Percentiles rank a stretch among this genome's conserved stretches.
These are phyloP conservation scores for Merluccius polli DNA, from an alignment of 2,797 vertebrate species.

Conservation along the genomic window DNA sequence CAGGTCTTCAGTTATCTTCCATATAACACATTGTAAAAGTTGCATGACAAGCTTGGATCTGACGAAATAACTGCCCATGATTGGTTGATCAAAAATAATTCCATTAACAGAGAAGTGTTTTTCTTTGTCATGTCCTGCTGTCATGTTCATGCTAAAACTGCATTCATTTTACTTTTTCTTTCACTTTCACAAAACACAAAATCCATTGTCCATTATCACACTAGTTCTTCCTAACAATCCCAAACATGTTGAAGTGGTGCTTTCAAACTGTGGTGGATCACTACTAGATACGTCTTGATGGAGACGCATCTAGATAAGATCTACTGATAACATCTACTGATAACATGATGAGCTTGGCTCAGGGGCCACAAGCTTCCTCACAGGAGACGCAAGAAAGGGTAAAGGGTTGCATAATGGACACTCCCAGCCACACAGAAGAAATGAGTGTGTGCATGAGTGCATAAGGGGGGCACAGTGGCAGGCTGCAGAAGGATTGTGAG, in stretches of 20 bases:
- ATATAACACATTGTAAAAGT: neutral
- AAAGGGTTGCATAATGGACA: neutral
- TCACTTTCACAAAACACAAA: no score
- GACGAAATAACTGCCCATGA: neutral
- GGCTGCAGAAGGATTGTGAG: neutral
- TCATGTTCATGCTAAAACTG: neutral
- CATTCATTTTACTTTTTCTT: no score
- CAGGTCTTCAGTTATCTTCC: neutral
- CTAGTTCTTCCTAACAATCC: neutral
- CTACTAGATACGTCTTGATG: neutral
- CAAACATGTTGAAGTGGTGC: neutral
- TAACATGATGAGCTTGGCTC: neutral
- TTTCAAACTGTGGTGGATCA: neutral
- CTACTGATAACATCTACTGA: neutral
- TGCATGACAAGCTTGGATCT: neutral
- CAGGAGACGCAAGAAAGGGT: neutral
- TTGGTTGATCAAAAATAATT: neutral
- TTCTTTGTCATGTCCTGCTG: neutral
- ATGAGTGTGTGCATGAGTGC: neutral
- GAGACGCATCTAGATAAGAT: neutral
- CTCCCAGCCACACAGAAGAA: neutral
- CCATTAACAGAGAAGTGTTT: neutral
- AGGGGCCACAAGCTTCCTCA: neutral
- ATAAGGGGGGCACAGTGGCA: neutral
- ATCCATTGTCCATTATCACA: neutral